phyloP scores from a whole-genome alignment of 92 coral and sea anemone species.

The Phymanthus crucifer region DNA sequence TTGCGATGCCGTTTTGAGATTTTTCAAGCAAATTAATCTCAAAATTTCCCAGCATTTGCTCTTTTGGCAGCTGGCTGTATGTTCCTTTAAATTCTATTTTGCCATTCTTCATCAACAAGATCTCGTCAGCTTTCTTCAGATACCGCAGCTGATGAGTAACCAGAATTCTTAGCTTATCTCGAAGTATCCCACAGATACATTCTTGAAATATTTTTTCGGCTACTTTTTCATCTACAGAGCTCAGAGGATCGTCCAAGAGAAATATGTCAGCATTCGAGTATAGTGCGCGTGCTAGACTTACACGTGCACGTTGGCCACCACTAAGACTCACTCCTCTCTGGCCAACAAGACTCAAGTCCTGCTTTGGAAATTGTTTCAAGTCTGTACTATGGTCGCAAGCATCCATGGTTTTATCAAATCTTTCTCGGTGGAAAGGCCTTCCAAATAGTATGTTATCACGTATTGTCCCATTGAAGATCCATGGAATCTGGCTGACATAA shows the following conservation, averaged over 20 bases:
- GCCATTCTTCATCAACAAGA: slow-evolving; percentile 2
- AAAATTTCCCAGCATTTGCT: background rate
- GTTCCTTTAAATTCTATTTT: background rate
- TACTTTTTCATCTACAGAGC: slow-evolving; percentile 1
- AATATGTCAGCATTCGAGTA: background rate
- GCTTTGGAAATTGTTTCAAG: slow-evolving; percentile 3
- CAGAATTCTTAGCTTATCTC: slow-evolving; percentile 9
- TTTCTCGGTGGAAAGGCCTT: background rate
- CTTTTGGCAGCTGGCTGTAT: background rate
- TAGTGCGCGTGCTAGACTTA: slow-evolving; percentile 5
- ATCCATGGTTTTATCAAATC: background rate
- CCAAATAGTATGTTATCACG: slow-evolving; percentile 19
- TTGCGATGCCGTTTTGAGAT: background rate
- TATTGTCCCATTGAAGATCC: slow-evolving; percentile 19
- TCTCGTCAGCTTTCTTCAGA: background rate
- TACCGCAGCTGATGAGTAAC: slow-evolving; percentile 25
- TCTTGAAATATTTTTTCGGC: background rate
- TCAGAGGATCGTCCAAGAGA: background rate
- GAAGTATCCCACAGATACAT: slow-evolving; percentile 11
- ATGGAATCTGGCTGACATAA: slow-evolving; percentile 18
- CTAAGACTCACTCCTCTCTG: slow-evolving; percentile 21
- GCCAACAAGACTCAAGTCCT: slow-evolving; percentile 14
- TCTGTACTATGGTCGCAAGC: background rate
- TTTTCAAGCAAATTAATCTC: background rate
- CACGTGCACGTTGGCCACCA: slow-evolving; percentile 31